Percentiles rank a stretch among this genome's conserved stretches.
These are phyloP conservation scores for Achatina immaculata DNA, from an alignment of 1,140 invertebrate species.

Conservation along the genomic window DNA sequence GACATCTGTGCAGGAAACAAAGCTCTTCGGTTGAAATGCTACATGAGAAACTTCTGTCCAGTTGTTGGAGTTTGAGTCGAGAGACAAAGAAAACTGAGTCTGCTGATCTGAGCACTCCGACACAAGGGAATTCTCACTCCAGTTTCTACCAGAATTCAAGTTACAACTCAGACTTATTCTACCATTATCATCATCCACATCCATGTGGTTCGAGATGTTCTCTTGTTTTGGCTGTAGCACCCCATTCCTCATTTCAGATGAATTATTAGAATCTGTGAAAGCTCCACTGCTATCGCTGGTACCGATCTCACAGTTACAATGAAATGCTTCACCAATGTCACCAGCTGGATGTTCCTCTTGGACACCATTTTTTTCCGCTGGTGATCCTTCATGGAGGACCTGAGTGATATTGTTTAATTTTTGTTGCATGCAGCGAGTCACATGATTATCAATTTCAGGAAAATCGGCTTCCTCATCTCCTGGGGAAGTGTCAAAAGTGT, in stretches of 20 bases:
- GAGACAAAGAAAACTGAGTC: conserved; percentile 59
- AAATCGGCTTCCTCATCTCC: conserved; percentile 52
- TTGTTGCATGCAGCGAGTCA: conserved; percentile 45
- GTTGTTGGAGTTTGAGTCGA: conserved; percentile 48
- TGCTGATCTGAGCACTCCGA: conserved; percentile 36
- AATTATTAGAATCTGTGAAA: not conserved
- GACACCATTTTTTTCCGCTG: not conserved
- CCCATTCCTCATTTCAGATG: not conserved
- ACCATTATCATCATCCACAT: not conserved
- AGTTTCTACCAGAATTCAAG: conserved; percentile 22
- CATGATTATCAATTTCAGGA: conserved; percentile 50
- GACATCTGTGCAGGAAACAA: not conserved
- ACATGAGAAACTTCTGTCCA: not conserved
- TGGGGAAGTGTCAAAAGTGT: conserved; percentile 46
- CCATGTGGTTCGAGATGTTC: not conserved
- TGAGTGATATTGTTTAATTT: conserved; percentile 53
- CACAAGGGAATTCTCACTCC: conserved; percentile 4
- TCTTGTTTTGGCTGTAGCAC: not conserved
- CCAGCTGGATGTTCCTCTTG: not conserved
- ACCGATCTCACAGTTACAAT: not conserved
- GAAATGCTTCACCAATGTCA: not conserved
- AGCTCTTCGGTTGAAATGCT: not conserved
- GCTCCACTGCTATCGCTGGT: not conserved
- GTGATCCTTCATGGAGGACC: conserved; percentile 37
- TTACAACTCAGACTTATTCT: not conserved